phyloP scores from a whole-genome alignment of 2,888 invertebrate species.

The Cryptus armator region DNA sequence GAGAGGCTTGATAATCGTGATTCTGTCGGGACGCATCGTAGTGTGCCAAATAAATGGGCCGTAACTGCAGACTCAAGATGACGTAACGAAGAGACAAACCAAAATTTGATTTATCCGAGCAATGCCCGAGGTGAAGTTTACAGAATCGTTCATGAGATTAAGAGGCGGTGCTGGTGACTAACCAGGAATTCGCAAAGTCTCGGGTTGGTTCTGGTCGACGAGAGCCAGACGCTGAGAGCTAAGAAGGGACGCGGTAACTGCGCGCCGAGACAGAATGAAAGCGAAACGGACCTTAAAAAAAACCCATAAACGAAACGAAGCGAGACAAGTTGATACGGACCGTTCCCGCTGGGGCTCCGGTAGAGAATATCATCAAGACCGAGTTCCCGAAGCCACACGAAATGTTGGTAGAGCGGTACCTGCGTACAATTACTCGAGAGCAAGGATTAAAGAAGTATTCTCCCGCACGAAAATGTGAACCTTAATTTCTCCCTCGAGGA shows the following conservation, averaged over 20 bases:
- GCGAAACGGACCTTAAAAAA: neutral
- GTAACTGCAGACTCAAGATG: neutral
- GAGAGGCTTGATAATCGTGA: neutral
- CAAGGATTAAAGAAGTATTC: conserved; percentile 12
- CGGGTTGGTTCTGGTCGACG: neutral
- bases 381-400: conserved; percentile 5
- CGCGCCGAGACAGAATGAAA: neutral
- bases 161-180: neutral
- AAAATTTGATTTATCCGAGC: neutral
- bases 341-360: no score
- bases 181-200: neutral
- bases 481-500: conserved; percentile 52
- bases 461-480: conserved; percentile 41
- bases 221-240: neutral
- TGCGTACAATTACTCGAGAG: conserved; percentile 4
- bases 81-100: neutral
- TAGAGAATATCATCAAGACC: neutral
- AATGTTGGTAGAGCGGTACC: neutral
- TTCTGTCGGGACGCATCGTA: neutral
- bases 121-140: neutral
- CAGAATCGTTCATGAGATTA: neutral
- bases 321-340: neutral
- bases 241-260: neutral
- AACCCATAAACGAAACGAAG: neutral
- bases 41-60: no score